Percentiles rank a stretch among this genome's conserved stretches.
These are phyloP conservation scores for Rhegmatorhina hoffmannsi DNA, from an alignment of 2,113 vertebrate genomes.

Conservation along the genomic window DNA sequence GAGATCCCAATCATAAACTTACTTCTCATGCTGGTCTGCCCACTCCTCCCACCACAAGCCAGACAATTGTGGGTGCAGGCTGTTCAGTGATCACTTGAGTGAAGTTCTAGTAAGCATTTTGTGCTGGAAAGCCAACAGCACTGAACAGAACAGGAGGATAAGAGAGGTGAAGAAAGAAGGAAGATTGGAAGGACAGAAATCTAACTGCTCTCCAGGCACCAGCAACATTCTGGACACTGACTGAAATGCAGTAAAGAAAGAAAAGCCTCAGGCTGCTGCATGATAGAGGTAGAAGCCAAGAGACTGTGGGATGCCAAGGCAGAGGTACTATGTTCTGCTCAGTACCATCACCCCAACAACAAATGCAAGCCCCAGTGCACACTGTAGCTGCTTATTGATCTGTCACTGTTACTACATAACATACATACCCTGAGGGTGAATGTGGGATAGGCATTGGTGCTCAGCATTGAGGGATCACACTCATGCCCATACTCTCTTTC, in stretches of 20 bases:
- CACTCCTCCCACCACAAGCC: not conserved
- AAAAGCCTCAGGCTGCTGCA: conserved; percentile 31
- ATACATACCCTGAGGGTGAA: conserved; percentile 31
- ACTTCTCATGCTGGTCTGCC: not conserved
- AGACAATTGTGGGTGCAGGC: not conserved
- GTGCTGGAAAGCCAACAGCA: conserved; percentile 13
- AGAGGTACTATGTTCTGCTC: not conserved
- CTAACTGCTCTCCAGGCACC: conserved; percentile 23
- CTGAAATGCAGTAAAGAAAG: conserved; percentile 26
- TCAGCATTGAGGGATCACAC: conserved; percentile 37
- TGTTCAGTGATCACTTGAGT: not conserved
- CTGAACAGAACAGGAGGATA: not conserved
- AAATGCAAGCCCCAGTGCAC: conserved; percentile 9
- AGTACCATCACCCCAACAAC: conserved; percentile 12
- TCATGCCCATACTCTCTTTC: conserved; percentile 20
- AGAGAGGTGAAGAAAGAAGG: not conserved
- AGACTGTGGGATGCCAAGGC: not conserved
- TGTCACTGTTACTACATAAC: not conserved
- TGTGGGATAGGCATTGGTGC: conserved; percentile 42
- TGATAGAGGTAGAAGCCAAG: conserved; percentile 59
- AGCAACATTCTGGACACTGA: not conserved
- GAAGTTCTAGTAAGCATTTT: not conserved
- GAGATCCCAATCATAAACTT: not conserved
- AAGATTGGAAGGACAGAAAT: conserved; percentile 11
- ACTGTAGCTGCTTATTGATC: conserved; percentile 37